Evolutionary conservation across 2,113 vertebrate species (phyloP), one percentile per base, ranked within the genome.

Genomic region (Herpailurus yagouaroundi): DNA sequence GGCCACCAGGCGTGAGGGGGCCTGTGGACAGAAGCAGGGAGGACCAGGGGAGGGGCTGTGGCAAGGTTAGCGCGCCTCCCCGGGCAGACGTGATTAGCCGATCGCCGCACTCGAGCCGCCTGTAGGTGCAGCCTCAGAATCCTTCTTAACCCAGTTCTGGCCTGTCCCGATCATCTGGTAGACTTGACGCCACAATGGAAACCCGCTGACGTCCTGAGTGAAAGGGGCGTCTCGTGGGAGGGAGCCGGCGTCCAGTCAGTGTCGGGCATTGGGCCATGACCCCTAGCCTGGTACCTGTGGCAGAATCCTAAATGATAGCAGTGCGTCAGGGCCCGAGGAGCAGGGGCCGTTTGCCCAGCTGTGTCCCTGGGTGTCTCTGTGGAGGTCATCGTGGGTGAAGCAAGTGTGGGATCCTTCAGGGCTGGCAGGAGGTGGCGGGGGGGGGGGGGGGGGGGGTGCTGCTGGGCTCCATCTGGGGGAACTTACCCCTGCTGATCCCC

Each of bases 71-170:
- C 16, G 18, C 52, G 5, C 52, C 52, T 27, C 73, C 84, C 66
- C 60, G 41, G 64, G 36, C 64, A 52, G 41, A 48, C 31, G 1
- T 27, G 11, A 4, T 36, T 57, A 27, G 85, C 33, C 36, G 4
- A 7, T 29, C 0, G 0, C 8, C 1, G 31, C 29, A 16, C 66
- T 7, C 3, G 4, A 14, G 41, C 16, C 21, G 29, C 31, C 0
- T 3, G 19, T 21, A 25, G 71, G 5, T 4, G 15, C n/a, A 23
- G 64, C 88, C 50, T 69, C 57, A 33, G 83, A 23, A 19, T 29
- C 48, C 36, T 83, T 45, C 79, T 21, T 36, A n/a, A 25, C 13
- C 41, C 52, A 27, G 48, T 23, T 52, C 38, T 8, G 41, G 14
- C 29, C 7, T 0, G 29, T 25, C 6, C 1, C 69, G 9, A 0